Percentiles rank a stretch among this genome's conserved stretches.
phyloP scores from a whole-genome alignment of 2,797 vertebrate species.

The Cyprinodon diabolis region DNA sequence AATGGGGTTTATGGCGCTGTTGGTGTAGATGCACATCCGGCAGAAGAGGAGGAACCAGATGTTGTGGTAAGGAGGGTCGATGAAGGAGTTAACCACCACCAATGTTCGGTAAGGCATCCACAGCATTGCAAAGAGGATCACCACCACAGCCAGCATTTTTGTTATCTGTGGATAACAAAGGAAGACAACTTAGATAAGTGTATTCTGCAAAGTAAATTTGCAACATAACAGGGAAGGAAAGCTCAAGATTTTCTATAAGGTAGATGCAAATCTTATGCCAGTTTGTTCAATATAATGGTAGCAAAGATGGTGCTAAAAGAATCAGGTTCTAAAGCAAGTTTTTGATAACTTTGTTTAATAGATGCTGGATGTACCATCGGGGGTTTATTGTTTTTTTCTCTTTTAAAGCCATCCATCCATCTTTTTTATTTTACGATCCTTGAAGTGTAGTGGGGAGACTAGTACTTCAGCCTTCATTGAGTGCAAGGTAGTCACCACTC shows the following conservation, averaged over 20 bases:
- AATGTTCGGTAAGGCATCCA: slow-evolving; percentile 91
- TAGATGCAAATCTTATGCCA: not conserved
- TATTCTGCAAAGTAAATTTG: not conserved
- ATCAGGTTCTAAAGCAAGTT: too few relatives aligned
- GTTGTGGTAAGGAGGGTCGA: slow-evolving; percentile 86
- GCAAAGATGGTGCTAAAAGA: not conserved
- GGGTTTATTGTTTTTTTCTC: too few relatives aligned
- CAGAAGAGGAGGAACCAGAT: slow-evolving; percentile 91
- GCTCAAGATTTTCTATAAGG: not conserved
- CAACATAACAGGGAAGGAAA: not conserved
- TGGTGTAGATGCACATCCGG: slow-evolving; percentile 88
- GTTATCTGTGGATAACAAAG: slow-evolving; percentile 80
- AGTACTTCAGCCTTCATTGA: not conserved
- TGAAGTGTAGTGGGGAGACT: too few relatives aligned
- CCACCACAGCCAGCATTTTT: slow-evolving; percentile 91
- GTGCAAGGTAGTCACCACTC: not conserved
- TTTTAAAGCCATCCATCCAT: too few relatives aligned
- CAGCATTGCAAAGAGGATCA: slow-evolving; percentile 86
- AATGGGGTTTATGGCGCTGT: slow-evolving; percentile 91
- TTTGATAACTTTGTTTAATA: too few relatives aligned
- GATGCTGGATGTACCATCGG: too few relatives aligned
- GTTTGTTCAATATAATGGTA: not conserved
- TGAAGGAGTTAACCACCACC: slow-evolving; percentile 91
- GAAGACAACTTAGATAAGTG: not conserved
- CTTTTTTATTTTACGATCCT: too few relatives aligned